A percentile compares a stretch with the other conserved stretches of the same genome.
Evolutionary conservation across 2,113 vertebrate species (phyloP).

Genomic region (Phycodurus eques): DNA sequence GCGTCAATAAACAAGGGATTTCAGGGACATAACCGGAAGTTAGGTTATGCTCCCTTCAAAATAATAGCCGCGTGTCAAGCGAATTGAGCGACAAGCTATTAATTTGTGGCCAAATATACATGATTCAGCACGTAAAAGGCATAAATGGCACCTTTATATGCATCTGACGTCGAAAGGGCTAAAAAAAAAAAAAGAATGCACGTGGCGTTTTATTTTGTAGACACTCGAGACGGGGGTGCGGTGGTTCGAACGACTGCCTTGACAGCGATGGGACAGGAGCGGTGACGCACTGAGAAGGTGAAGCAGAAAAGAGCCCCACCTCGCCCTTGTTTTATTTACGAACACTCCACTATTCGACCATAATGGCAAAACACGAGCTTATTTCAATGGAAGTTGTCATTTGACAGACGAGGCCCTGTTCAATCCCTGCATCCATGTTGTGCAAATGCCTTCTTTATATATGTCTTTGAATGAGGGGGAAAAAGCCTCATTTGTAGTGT

Average conservation of each 20-base stretch:
- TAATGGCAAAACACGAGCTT: not conserved
- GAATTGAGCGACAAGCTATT: not conserved
- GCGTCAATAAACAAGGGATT: constrained; percentile 16
- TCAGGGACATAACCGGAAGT: constrained; percentile 36
- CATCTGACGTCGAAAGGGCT: not conserved
- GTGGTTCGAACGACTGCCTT: constrained; percentile 19
- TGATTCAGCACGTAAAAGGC: not conserved
- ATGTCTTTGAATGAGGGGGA: not conserved
- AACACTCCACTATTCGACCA: not conserved
- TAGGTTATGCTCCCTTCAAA: constrained; percentile 15
- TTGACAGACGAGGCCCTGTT: not conserved
- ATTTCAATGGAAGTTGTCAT: not conserved
- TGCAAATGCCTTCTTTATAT: not conserved
- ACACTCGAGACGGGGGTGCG: not conserved
- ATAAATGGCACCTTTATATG: not conserved
- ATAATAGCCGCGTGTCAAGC: not conserved
- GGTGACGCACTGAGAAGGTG: constrained; percentile 61
- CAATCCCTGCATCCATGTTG: not conserved
- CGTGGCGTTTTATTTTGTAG: constrained; percentile 47
- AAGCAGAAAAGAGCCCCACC: constrained; percentile 21
- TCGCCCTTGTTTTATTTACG: constrained; percentile 14
- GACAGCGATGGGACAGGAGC: constrained; percentile 40
- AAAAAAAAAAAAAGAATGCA: not conserved
- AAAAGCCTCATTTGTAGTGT: not conserved
- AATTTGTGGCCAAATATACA: not conserved